These are phyloP conservation scores for Boleophthalmus pectinirostris DNA, from an alignment of 2,113 vertebrate species.

Conservation along the genomic window DNA sequence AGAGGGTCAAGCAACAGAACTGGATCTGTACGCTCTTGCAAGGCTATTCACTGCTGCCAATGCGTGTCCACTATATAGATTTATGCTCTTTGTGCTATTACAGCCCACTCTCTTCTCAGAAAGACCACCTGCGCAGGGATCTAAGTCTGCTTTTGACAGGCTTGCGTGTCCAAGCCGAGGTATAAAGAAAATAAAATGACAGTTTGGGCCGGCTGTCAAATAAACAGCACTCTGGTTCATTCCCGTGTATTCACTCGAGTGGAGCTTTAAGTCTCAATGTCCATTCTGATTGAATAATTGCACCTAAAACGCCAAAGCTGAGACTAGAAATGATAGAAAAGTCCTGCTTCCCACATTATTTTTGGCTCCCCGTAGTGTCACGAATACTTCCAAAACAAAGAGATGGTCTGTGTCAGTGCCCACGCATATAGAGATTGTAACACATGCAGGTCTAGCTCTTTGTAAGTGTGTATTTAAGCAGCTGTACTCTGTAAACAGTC, in stretches of 20 bases:
- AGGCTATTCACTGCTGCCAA: constrained; percentile 25
- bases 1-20: constrained; percentile 5
- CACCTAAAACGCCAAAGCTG: constrained; percentile 49
- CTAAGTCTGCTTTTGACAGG: constrained; percentile 18
- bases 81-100: constrained; percentile 17
- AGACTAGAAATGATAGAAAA: constrained; percentile 56
- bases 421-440: constrained; percentile 48
- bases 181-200: constrained; percentile 39
- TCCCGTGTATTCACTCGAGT: constrained; percentile 53
- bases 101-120: constrained; percentile 19
- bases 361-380: constrained; percentile 61
- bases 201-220: constrained; percentile 50
- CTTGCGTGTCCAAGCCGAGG: constrained; percentile 16
- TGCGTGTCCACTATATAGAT: constrained; percentile 16
- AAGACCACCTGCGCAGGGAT: constrained; percentile 54
- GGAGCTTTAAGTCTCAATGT: constrained; percentile 39
- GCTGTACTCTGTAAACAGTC: constrained; percentile 74
- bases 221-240: constrained; percentile 39
- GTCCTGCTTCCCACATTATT: constrained; percentile 70
- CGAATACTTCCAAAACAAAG: constrained; percentile 77
- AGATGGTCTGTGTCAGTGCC: constrained; percentile 76
- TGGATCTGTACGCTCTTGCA: constrained; percentile 22
- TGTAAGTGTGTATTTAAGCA: constrained; percentile 69
- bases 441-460: constrained; percentile 65
- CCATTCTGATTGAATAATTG: constrained; percentile 46